Base-by-base conservation (phyloP, 1,140 invertebrate species). In the Harlomillsia oculata region DNA sequence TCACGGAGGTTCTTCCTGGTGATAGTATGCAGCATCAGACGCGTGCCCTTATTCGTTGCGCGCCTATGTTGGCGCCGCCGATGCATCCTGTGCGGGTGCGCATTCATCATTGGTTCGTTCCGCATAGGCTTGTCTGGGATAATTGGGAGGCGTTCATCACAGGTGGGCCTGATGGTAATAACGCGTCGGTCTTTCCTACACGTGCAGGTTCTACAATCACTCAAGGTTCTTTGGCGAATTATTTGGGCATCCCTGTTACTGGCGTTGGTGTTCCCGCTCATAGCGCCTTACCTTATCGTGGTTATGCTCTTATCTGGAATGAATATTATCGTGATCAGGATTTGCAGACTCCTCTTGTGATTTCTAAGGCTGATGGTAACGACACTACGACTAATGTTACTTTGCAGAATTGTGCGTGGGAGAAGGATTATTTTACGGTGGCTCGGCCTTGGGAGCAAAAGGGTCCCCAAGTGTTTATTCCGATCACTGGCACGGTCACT, bases 71-170 rank as follows among this genome's bases (percentile, higher is more conserved):
- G 5, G 5, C 37, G 5, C 37, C 37, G n/a, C 5, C 20, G 5
- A 40, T 40, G 37, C 37, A 40, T 40, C 37, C 14, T 40, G n/a
- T 40, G n/a, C n/a, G 20, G n/a, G 37, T 40, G 5, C 37, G 37
- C 20, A n/a, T 5, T 40, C 14, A 40, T 14, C 4, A 4, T 14
- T 40, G n/a, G 14, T 40, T 40, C 20, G 37, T 40, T 40, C 37
- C 37, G n/a, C n/a, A 5, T n/a, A 14, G 37, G 5, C 20, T 40
- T 14, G 5, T 40, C 5, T 40, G 37, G 37, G 14, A 14, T 40
- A 40, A 40, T n/a, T 40, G 37, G 37, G 37, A 40, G n/a, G n/a
- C n/a, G 37, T 40, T 40, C 20, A 40, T 40, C 37, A 16, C 37
- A 6, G 14, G 14, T 40, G n/a, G n/a, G n/a, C n/a, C n/a, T n/a